Percentiles rank a stretch among this genome's conserved stretches.
phyloP scores from a whole-genome alignment of 2,113 vertebrate species.

The Paralichthys olivaceus region DNA sequence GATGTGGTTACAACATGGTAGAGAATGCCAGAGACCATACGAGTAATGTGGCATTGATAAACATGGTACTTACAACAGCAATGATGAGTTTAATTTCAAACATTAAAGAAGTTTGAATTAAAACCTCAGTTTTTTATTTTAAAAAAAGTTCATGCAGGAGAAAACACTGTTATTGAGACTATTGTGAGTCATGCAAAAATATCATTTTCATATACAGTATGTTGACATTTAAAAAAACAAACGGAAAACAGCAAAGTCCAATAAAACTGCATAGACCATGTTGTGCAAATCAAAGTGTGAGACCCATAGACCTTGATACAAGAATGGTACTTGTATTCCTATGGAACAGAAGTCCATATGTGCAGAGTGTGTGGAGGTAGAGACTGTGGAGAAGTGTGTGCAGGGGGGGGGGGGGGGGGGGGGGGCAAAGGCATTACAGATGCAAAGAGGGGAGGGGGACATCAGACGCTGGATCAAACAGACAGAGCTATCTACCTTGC shows the following conservation, averaged over 20 bases:
- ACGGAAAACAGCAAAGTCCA: conserved; percentile 12
- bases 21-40: not conserved
- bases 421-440: conserved; percentile 60
- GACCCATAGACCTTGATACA: conserved; percentile 80
- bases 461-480: conserved; percentile 90
- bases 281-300: conserved; percentile 80
- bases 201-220: conserved; percentile 13
- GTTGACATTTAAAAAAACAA: conserved; percentile 35
- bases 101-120: conserved; percentile 2
- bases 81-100: not conserved
- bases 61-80: not conserved
- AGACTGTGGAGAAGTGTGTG: conserved; percentile 22
- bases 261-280: conserved; percentile 68
- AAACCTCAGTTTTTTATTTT: conserved; percentile 4
- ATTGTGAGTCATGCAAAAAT: conserved; percentile 47
- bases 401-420: conserved; percentile 8
- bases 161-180: conserved; percentile 8
- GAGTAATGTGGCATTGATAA: conserved; percentile 8
- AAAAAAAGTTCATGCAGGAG: conserved; percentile 47
- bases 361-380: conserved; percentile 44
- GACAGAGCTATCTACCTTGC: conserved; percentile 97
- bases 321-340: conserved; percentile 73
- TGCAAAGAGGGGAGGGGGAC: conserved; percentile 68
- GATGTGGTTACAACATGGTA: not conserved
- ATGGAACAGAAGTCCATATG: conserved; percentile 40